Base-by-base conservation (phyloP, 1,140 invertebrate genomes). In the Apis laboriosa region DNA sequence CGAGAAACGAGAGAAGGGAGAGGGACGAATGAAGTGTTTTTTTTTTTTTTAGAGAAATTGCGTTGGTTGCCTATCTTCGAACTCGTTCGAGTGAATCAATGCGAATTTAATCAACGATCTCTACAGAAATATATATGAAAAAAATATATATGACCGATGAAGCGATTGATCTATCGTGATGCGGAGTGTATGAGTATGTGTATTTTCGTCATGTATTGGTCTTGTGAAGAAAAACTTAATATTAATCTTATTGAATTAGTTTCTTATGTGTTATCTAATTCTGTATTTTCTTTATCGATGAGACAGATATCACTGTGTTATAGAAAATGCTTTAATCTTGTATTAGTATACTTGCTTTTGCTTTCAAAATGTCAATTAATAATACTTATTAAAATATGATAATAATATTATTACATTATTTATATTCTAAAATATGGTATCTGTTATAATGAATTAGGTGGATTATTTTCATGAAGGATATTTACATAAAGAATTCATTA, bases 1-100 rank as follows among this genome's bases (percentile, higher is more conserved):
- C 53, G 19, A 9, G 28, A 3, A 21, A 51, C 12, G 13, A 51
- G 13, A 7, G 12, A 8, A 9, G 15, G 55, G 24, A 56, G 15
- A 56, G 13, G 43, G 24, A 56, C 19, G 21, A 28, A 15, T 21
- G 19, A 19, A 17, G 21, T 12, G 11, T 8, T 9, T 28, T 63
- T n/a, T 71, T 4, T 2, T 13, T 58, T 43, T 73, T 7, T 13
- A n/a, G 19, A 15, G 71, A 28, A 58, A 58, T 43, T 21, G 19
- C 56, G 12, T 2, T 15, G 55, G 28, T n/a, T 34, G 12, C 17
- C 88, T 90, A 83, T 84, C 73, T 86, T 64, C 61, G 66, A 80
- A 86, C 87, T 89, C 84, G 87, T 89, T 83, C 79, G 83, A 83
- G 68, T 84, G 79, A 90, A 86, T 90, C 34, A 90, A 90, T 88